Conservation (phyloP, 2,888 invertebrate species). For the Apodemia duryi region DNA sequence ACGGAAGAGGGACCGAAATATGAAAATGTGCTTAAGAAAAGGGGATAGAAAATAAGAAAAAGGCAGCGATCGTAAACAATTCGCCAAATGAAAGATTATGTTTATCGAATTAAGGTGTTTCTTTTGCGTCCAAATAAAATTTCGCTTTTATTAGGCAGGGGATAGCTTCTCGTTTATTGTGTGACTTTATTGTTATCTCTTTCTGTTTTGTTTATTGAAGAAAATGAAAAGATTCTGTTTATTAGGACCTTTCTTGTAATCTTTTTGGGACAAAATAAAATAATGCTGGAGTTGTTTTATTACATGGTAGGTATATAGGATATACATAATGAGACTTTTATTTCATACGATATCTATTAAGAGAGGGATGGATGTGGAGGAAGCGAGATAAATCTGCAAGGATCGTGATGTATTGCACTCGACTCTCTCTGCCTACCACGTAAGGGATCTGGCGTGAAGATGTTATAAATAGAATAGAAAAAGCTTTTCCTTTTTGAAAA, state of each 20-base stretch:
- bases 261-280: neutral
- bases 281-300: neutral
- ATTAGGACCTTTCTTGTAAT: neutral
- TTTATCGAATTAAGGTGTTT: slow-evolving; percentile 73
- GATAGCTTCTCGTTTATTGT: slow-evolving; percentile 55
- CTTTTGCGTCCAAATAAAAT: slow-evolving; percentile 59
- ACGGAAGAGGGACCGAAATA: slow-evolving; percentile 40
- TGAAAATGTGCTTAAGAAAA: slow-evolving; percentile 28
- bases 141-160: slow-evolving; percentile 55
- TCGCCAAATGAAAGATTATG: slow-evolving; percentile 75
- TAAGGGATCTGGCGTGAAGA: too few relatives aligned
- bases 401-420: too few relatives aligned
- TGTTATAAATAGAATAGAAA: too few relatives aligned
- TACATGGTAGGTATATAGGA: too few relatives aligned
- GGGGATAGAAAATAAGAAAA: slow-evolving; percentile 38
- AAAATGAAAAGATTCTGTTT: slow-evolving; percentile 9
- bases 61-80: slow-evolving; percentile 60
- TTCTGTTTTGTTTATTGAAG: slow-evolving; percentile 21
- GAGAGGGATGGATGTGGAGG: too few relatives aligned
- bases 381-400: too few relatives aligned
- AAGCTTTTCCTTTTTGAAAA: too few relatives aligned
- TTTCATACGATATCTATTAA: too few relatives aligned
- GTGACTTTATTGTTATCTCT: slow-evolving; percentile 32
- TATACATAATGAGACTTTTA: too few relatives aligned
- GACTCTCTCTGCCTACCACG: too few relatives aligned